Evolutionary conservation across 1,140 invertebrate species (phyloP).

Genomic region (Dryas iulia): DNA sequence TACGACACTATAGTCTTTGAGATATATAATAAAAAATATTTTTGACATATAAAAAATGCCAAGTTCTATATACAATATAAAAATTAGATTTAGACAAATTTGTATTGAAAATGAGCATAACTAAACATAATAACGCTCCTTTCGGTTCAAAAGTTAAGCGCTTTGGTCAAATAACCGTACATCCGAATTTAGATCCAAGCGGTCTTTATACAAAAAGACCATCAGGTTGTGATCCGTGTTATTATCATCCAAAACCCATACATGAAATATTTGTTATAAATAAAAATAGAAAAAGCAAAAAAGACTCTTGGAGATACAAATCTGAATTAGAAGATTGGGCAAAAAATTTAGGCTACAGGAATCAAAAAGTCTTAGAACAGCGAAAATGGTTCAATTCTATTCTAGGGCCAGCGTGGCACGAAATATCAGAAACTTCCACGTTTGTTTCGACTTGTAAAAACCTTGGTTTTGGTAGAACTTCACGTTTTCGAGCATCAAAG

Average conservation of each 20-base stretch:
- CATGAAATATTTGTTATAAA: conserved; percentile 49
- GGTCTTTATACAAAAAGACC: conserved; percentile 53
- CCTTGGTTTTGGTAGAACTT: conserved; percentile 56
- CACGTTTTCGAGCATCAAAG: conserved; percentile 39
- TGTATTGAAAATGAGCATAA: background rate
- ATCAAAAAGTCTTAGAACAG: conserved; percentile 55
- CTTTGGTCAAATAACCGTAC: conserved; percentile 59
- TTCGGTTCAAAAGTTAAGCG: conserved; percentile 50
- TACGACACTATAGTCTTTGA: background rate
- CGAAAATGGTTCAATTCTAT: conserved; percentile 49
- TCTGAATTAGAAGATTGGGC: conserved; percentile 65
- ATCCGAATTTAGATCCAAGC: conserved; percentile 59
- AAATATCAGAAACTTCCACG: conserved; percentile 22
- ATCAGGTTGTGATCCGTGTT: conserved; percentile 55
- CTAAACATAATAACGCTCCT: background rate
- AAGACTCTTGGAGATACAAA: conserved; percentile 66
- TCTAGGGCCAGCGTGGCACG: conserved; percentile 66
- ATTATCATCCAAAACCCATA: conserved; percentile 53
- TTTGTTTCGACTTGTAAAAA: conserved; percentile 48
- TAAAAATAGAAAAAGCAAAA: conserved; percentile 38
- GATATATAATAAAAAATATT: background rate
- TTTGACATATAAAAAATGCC: background rate
- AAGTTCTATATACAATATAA: background rate
- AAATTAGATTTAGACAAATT: background rate
- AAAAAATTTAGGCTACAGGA: conserved; percentile 68